Evolutionary conservation across 1,140 invertebrate species (phyloP), one percentile per base, ranked within the genome.

Genomic region (Bombus fervidus): DNA sequence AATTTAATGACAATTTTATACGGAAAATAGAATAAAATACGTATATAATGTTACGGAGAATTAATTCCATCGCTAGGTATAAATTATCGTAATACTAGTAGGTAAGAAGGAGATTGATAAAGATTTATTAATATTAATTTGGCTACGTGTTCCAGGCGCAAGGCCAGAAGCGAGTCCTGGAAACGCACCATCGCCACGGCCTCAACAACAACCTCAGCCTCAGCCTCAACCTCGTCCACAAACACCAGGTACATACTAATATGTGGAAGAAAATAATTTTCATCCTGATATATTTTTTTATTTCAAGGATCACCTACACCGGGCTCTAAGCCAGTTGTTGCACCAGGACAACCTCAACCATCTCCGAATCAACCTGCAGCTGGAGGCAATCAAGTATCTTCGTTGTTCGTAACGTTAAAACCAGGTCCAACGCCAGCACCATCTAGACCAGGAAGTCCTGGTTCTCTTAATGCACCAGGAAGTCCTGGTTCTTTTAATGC

Each of bases 341-440:
- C 34, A n/a, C 81, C 73, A 81, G 47, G 34, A 75, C 71, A n/a
- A 28, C 8, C 64, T 41, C 84, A 75, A 53, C 47, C 47, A 53
- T 53, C 47, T 22, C 47, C 47, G 1, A 53, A 53, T 53, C 47
- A 53, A 68, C 84, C 69, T 15, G 5, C n/a, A 53, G 53, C 53
- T 25, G 86, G 80, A 37, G 81, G 78, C 13, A 69, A 85, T 73
- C 81, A 90, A 31, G 64, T 79, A 5, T 89, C 88, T 8, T 83
- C 88, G 2, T 37, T 86, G 8, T 25, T 82, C 37, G 62, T 88
- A 10, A 15, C 66, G 1, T 37, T 85, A 13, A 89, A 71, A 43
- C 85, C 89, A 3, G 43, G 57, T 12, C 34, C 78, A 22, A 41
- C 74, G 2, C 69, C 81, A 28, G 2, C 68, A 13, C 64, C 72